These are phyloP conservation scores for Clepsis dumicolana DNA, from an alignment of 2,888 invertebrate genomes.

Conservation along the genomic window DNA sequence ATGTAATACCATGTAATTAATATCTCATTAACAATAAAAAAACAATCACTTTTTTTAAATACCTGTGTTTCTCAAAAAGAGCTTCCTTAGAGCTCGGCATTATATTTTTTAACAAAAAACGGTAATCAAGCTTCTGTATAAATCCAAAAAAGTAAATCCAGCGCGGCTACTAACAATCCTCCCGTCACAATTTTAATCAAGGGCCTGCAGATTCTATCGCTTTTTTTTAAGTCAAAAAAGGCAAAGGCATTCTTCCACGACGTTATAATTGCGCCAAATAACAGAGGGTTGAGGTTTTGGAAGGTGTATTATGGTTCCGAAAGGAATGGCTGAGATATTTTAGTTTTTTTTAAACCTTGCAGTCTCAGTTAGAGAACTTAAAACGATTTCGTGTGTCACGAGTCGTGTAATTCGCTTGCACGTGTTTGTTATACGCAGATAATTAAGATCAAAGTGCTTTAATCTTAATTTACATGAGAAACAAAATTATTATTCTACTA, in stretches of 20 bases:
- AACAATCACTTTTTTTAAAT: no score
- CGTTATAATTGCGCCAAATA: constrained; percentile 82
- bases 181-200: constrained; percentile 84
- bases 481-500: no score
- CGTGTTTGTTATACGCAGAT: no score
- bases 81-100: no score
- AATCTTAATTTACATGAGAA: no score
- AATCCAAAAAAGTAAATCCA: constrained; percentile 55
- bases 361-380: background rate
- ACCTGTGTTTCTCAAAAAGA: no score
- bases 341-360: background rate
- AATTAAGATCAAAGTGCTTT: no score
- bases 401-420: background rate
- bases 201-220: constrained; percentile 75
- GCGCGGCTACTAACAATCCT: constrained; percentile 68
- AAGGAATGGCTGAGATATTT: constrained; percentile 41
- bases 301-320: constrained; percentile 45
- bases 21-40: no score
- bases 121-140: constrained; percentile 47
- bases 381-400: background rate
- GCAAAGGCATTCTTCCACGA: constrained; percentile 67
- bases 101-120: constrained; percentile 33
- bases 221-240: constrained; percentile 66
- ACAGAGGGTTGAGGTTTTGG: constrained; percentile 67
- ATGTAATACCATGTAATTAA: no score